These are phyloP conservation scores for Pampus argenteus DNA, from an alignment of 2,797 vertebrate genomes.

Conservation along the genomic window DNA sequence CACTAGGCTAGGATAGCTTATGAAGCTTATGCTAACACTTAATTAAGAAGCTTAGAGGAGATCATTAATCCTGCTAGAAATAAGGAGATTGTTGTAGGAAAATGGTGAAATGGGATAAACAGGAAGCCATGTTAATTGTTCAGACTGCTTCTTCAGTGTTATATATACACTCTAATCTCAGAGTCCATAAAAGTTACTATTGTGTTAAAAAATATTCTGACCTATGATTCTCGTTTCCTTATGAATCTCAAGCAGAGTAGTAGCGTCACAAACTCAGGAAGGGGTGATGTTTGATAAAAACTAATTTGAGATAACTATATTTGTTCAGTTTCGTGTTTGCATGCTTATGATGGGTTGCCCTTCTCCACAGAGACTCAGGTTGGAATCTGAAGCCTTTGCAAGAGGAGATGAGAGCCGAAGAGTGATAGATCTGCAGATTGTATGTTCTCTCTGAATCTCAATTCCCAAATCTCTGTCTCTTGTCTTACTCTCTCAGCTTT, in stretches of 20 bases:
- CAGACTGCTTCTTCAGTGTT: background rate
- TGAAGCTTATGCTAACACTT: conserved; percentile 7
- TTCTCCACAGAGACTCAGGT: conserved; percentile 28
- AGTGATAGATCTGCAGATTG: conserved; percentile 42
- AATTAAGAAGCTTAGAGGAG: conserved; percentile 42
- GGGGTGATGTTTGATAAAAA: no score
- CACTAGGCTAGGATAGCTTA: background rate
- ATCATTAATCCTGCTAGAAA: conserved; percentile 44
- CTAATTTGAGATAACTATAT: conserved; percentile 4
- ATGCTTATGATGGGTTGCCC: background rate
- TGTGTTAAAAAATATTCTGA: background rate
- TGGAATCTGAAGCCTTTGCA: conserved; percentile 25
- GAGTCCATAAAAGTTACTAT: background rate
- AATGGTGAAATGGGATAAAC: conserved; percentile 15
- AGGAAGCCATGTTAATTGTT: conserved; percentile 10
- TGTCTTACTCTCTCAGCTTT: conserved; percentile 50
- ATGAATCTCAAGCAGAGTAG: background rate
- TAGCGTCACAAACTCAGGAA: background rate
- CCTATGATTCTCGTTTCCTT: background rate
- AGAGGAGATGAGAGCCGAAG: conserved; percentile 23
- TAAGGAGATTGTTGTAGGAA: conserved; percentile 42
- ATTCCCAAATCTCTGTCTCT: conserved; percentile 56
- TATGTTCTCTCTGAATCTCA: conserved; percentile 53
- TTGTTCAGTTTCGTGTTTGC: background rate
- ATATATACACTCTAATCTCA: background rate